These are phyloP conservation scores for Merluccius polli DNA, from an alignment of 2,797 vertebrate species.

Conservation along the genomic window DNA sequence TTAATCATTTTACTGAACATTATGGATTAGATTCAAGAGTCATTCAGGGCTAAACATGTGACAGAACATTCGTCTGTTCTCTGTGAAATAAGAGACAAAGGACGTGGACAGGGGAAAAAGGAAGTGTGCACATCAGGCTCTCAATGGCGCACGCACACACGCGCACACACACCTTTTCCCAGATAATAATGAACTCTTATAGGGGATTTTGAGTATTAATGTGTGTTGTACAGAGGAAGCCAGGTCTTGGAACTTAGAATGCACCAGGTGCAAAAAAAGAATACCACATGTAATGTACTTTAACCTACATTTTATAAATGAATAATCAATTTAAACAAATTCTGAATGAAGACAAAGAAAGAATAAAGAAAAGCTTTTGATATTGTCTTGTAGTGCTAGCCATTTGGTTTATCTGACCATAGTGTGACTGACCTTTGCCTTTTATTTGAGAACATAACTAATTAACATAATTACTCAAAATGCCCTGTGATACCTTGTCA, in stretches of 20 bases:
- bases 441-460: neutral
- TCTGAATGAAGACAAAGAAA: neutral
- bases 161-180: neutral
- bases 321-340: too few relatives aligned
- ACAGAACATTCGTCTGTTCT: neutral
- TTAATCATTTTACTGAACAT: too few relatives aligned
- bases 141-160: neutral
- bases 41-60: neutral
- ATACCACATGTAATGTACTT: too few relatives aligned
- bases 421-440: neutral
- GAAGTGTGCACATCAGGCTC: constrained; percentile 38
- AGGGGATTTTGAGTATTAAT: too few relatives aligned
- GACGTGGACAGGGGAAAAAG: constrained; percentile 37
- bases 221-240: too few relatives aligned
- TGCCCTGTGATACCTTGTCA: neutral
- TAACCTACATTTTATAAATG: too few relatives aligned
- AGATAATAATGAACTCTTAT: neutral
- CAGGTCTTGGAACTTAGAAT: too few relatives aligned
- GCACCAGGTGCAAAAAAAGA: too few relatives aligned
- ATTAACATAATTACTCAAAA: neutral
- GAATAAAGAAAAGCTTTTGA: neutral
- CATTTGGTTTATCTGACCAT: neutral
- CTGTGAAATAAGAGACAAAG: neutral
- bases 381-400: neutral
- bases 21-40: too few relatives aligned